These are phyloP conservation scores for Chydorus sphaericus DNA, from an alignment of 2,888 invertebrate species.

Conservation along the genomic window DNA sequence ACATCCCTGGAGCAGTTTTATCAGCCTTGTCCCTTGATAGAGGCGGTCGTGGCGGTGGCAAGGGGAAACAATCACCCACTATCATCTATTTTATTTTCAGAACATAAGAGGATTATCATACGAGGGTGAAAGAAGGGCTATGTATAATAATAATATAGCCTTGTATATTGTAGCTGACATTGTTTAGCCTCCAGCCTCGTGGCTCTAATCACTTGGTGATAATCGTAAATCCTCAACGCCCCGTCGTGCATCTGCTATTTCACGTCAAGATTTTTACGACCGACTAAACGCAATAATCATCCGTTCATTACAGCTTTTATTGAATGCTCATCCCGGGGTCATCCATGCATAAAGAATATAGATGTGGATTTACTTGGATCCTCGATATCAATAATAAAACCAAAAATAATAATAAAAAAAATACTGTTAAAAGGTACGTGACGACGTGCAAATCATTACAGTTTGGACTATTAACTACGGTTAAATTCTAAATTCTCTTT, in stretches of 20 bases:
- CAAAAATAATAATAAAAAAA: no score
- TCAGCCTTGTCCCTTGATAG: no score
- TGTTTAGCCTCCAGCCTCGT: background rate
- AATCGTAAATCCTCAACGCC: slow-evolving; percentile 5
- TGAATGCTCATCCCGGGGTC: no score
- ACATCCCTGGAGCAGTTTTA: no score
- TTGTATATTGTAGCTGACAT: background rate
- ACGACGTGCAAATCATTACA: no score
- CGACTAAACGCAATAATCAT: slow-evolving; percentile 7
- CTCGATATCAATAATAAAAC: no score
- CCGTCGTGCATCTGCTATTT: slow-evolving; percentile 7
- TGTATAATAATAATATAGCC: background rate
- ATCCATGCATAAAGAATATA: no score
- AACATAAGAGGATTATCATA: background rate
- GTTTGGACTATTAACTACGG: no score
- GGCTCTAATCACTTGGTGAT: slow-evolving; percentile 1
- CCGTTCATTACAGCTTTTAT: slow-evolving; percentile 1
- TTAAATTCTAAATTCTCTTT: no score
- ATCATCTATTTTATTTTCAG: slow-evolving; percentile 4
- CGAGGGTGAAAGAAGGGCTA: background rate
- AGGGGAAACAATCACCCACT: background rate
- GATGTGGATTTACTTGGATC: no score
- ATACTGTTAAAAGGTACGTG: no score
- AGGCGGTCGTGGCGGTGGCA: no score
- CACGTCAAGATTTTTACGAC: slow-evolving; percentile 3